Percentiles rank a stretch among this genome's conserved stretches.
Evolutionary conservation across 2,888 invertebrate species (phyloP).

Genomic region (Pollenia griseotomentosa): DNA sequence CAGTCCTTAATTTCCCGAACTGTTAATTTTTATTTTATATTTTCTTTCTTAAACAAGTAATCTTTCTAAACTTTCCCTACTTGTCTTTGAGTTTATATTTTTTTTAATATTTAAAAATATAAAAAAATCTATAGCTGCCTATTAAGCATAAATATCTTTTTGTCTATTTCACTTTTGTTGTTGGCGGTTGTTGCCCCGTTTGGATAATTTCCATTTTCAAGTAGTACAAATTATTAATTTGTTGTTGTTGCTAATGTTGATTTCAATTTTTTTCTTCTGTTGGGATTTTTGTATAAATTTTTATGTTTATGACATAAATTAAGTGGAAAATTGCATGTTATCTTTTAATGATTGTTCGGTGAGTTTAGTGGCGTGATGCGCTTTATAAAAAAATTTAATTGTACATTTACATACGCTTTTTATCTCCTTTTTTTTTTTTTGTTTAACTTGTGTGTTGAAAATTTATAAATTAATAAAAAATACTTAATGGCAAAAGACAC

Average conservation of each 20-base stretch:
- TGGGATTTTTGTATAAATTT: conserved; percentile 43
- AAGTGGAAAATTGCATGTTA: conserved; percentile 74
- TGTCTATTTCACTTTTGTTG: conserved; percentile 6
- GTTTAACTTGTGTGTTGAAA: conserved; percentile 52
- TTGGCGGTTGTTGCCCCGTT: conserved; percentile 42
- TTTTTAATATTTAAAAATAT: conserved; percentile 18
- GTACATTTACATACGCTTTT: conserved; percentile 48
- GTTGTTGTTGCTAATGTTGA: conserved; percentile 17
- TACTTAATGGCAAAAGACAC: conserved; percentile 39
- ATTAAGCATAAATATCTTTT: conserved; percentile 25
- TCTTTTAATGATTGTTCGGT: conserved; percentile 64
- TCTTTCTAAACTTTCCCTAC: neutral
- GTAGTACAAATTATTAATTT: conserved; percentile 50
- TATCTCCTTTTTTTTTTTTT: neutral
- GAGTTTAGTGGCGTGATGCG: conserved; percentile 54
- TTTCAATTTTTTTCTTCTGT: conserved; percentile 17
- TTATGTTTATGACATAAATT: conserved; percentile 74
- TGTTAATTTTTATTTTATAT: too few species aligned
- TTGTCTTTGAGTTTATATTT: neutral
- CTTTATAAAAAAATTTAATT: conserved; percentile 36
- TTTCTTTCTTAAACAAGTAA: neutral
- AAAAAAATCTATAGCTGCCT: conserved; percentile 9
- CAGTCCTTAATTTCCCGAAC: too few species aligned
- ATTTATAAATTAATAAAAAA: conserved; percentile 57
- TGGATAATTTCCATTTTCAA: conserved; percentile 59